Evolutionary conservation across 2,888 invertebrate genomes (phyloP).

Genomic region (Carterocephalus palaemon): DNA sequence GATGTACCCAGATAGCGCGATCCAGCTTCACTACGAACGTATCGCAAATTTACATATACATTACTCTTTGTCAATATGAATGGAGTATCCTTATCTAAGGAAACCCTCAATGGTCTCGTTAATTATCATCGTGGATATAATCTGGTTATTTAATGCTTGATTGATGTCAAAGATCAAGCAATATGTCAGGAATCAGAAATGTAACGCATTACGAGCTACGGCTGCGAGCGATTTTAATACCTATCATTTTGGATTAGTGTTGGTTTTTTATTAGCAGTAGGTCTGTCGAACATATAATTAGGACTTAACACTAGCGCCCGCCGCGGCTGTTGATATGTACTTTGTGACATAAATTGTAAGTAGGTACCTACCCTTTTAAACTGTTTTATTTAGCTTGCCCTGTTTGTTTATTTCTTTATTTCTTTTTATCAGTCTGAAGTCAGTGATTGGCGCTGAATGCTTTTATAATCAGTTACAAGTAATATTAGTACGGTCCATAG

Average conservation of each 20-base stretch:
- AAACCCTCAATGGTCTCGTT: conserved; percentile 29
- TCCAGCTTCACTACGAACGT: conserved; percentile 2
- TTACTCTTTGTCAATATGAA: conserved; percentile 25
- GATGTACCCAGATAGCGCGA: conserved; percentile 23
- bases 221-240: conserved; percentile 9
- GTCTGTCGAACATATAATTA: too few relatives aligned
- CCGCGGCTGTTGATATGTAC: too few relatives aligned
- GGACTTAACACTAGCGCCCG: too few relatives aligned
- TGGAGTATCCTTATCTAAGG: conserved; percentile 31
- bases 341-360: too few relatives aligned
- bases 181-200: conserved; percentile 39
- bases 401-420: too few relatives aligned
- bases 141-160: conserved; percentile 36
- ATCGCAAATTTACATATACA: conserved; percentile 13
- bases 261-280: too few relatives aligned
- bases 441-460: too few relatives aligned
- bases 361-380: too few relatives aligned
- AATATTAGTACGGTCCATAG: too few relatives aligned
- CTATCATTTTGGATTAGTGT: background rate
- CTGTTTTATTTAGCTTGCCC: too few relatives aligned
- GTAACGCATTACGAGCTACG: conserved; percentile 2
- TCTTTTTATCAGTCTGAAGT: too few relatives aligned
- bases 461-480: too few relatives aligned
- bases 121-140: conserved; percentile 21
- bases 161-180: conserved; percentile 52